Percentiles rank a stretch among this genome's conserved stretches.
Conservation (phyloP, 53 echinoderm and acorn worm species). For the Zoroaster sp. region DNA sequence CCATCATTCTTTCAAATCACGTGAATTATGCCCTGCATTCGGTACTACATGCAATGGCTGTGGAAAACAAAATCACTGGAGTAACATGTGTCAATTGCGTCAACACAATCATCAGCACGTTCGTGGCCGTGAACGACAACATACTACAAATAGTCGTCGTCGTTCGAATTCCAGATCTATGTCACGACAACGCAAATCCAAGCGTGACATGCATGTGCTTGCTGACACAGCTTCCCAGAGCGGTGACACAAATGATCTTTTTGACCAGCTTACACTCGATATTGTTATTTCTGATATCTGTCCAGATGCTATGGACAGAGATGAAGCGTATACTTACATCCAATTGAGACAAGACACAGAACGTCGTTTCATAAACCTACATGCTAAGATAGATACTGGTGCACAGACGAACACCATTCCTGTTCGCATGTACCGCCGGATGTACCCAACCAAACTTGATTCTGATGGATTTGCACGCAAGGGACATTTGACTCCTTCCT, state of each 20-base stretch:
- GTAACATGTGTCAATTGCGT: conserved; percentile 47
- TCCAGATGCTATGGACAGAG: not conserved
- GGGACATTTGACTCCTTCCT: not conserved
- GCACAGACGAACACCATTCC: conserved; percentile 61
- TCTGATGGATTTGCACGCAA: not conserved
- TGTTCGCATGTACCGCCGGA: conserved; percentile 51
- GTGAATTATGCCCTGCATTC: conserved; percentile 53
- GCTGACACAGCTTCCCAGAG: too few species aligned
- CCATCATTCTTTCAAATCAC: not conserved
- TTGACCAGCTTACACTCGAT: not conserved
- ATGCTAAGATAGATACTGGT: conserved; percentile 56
- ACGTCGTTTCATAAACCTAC: conserved; percentile 23
- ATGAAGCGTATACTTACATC: conserved; percentile 44
- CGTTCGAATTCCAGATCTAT: conserved; percentile 3
- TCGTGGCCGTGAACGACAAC: not conserved
- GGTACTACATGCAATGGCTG: conserved; percentile 53
- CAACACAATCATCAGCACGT: not conserved
- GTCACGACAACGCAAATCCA: not conserved
- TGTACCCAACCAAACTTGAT: conserved; percentile 41
- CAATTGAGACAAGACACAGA: conserved; percentile 24
- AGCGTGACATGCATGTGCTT: too few species aligned
- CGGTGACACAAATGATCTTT: not conserved
- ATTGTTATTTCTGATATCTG: conserved; percentile 12
- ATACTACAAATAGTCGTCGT: conserved; percentile 5
- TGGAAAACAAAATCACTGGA: conserved; percentile 59